Conservation (phyloP, 2,888 invertebrate genomes). For the Apeira syringaria region DNA sequence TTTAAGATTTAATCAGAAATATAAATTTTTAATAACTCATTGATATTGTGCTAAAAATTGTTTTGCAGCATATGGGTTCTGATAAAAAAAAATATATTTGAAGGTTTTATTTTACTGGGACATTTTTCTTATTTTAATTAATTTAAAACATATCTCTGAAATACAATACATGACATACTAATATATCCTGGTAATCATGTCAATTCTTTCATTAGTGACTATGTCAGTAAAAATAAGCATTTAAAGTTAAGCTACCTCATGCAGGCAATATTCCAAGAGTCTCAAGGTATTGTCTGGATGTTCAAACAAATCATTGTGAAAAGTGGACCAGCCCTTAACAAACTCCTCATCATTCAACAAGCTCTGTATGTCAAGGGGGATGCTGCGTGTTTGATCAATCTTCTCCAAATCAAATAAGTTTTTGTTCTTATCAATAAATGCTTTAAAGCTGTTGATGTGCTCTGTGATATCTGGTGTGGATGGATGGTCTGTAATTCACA, state of each 20-base stretch:
- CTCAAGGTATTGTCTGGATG: constrained; percentile 87
- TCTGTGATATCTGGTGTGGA: constrained; percentile 50
- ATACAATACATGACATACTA: no score
- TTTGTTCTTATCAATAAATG: constrained; percentile 60
- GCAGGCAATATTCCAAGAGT: constrained; percentile 90
- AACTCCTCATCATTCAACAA: constrained; percentile 84
- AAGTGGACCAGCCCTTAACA: constrained; percentile 83
- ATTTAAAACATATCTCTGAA: no score
- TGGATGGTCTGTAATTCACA: constrained; percentile 49
- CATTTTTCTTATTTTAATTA: no score
- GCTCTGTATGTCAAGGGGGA: constrained; percentile 82
- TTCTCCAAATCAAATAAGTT: constrained; percentile 79
- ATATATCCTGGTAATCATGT: no score
- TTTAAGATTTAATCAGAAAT: no score
- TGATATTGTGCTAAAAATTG: no score
- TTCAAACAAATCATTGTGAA: constrained; percentile 86
- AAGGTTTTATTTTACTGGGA: no score
- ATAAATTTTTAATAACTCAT: no score
- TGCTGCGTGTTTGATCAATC: constrained; percentile 82
- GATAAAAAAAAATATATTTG: no score
- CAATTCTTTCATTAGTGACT: no score
- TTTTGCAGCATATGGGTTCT: no score
- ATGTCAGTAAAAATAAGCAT: neutral
- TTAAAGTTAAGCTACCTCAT: constrained; percentile 80
- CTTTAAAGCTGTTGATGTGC: constrained; percentile 52